Evolutionary conservation across 1,140 invertebrate genomes (phyloP), one percentile per base, ranked within the genome.

Genomic region (Melipona quadrifasciata): DNA sequence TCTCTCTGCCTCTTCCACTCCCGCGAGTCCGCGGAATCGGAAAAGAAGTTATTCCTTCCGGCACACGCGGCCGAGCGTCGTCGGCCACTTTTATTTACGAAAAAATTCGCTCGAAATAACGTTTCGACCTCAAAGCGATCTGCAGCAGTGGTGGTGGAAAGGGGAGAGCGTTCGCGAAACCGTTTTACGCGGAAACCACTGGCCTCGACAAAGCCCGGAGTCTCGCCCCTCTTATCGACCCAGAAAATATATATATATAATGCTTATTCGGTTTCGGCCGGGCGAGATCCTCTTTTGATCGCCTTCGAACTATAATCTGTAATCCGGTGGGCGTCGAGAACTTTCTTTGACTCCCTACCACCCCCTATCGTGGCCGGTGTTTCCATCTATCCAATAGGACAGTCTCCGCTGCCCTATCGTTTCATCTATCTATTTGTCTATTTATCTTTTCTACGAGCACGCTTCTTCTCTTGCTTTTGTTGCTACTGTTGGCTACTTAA

Each of bases 351-450:
- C 14, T 31, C 16, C 16, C n/a, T 47, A 14, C 34, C 53, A 55
- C 57, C 39, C 67, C 51, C 53, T 61, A n/a, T 67, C 24, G n/a
- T 8, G 39, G 31, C 14, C 58, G 11, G 16, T 21, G 11, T 58
- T 24, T 57, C 51, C 47, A 57, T 68, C 73, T 51, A 5, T 47
- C 51, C 31, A n/a, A n/a, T n/a, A 31, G 31, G 31, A 31, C 2
- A 31, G 31, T 31, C 31, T 31, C 31, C 31, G 2, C 2, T 31
- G 31, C 31, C 31, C 19, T 82, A 70, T 82, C 74, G 55, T 58
- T 70, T 39, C 73, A 82, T 82, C 81, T 82, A 82, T 82, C 81
- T 82, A 82, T 82, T 77, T 82, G 73, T 82, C 81, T 77, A 82
- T 82, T 82, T 82, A 76, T 77, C 73, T 68, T 82, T 77, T 77